phyloP scores from a whole-genome alignment of 2,888 invertebrate species.

The Antheraea assamensis region DNA sequence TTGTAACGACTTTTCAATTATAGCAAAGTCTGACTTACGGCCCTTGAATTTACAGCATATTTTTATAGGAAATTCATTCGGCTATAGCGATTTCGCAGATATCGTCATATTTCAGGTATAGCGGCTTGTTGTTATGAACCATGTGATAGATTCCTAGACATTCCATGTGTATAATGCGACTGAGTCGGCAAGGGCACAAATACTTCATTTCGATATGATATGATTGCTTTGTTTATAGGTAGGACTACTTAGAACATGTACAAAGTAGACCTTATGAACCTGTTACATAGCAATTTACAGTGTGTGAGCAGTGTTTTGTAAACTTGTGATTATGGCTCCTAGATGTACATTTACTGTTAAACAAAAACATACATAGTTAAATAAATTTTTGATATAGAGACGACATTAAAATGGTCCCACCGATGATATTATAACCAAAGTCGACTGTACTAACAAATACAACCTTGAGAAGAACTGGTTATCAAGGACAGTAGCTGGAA shows the following conservation, averaged over 20 bases:
- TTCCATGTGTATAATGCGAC: neutral
- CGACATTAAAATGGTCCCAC: neutral
- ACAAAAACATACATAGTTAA: no score
- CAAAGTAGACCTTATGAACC: neutral
- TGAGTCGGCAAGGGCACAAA: neutral
- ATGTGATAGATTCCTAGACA: neutral
- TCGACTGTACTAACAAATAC: no score
- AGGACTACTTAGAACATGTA: neutral
- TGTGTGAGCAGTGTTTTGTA: neutral
- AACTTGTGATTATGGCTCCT: no score
- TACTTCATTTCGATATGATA: neutral
- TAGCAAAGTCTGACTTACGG: neutral
- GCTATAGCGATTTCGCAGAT: neutral
- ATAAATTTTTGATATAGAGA: neutral
- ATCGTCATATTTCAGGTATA: neutral
- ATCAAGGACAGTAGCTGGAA: no score
- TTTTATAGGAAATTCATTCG: neutral
- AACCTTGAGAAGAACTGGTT: no score
- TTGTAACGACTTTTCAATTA: neutral
- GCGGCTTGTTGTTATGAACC: no score
- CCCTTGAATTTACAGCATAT: constrained; percentile 1
- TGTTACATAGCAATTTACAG: neutral
- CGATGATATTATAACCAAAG: neutral
- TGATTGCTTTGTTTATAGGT: neutral
- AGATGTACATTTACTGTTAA: no score